These are phyloP conservation scores for Pantherophis guttatus DNA, from an alignment of 2,113 vertebrate genomes.

Conservation along the genomic window DNA sequence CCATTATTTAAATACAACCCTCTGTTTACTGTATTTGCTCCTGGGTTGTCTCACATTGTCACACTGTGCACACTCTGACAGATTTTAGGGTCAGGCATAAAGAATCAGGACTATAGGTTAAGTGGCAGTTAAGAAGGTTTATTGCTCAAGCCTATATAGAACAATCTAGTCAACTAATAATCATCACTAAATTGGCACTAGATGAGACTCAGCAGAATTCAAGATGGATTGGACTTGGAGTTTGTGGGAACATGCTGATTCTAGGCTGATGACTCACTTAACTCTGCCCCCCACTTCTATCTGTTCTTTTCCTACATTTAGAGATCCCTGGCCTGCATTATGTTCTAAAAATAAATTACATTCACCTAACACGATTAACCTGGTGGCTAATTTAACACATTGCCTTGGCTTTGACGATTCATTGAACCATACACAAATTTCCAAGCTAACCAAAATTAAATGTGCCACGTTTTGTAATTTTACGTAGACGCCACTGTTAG, in stretches of 20 bases:
- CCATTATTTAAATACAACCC: no score
- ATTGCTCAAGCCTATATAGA: background rate
- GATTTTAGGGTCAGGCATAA: background rate
- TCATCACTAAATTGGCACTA: background rate
- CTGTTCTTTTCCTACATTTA: background rate
- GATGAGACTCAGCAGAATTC: background rate
- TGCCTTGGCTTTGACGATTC: background rate
- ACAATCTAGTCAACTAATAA: background rate
- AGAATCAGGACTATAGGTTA: background rate
- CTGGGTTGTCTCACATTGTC: no score
- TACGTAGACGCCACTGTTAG: background rate
- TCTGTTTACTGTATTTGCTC: no score
- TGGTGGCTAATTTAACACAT: background rate
- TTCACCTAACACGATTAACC: background rate
- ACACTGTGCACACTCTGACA: no score
- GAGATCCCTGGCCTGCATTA: background rate
- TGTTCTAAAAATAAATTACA: background rate
- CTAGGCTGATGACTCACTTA: background rate
- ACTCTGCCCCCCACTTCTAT: background rate
- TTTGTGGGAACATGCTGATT: background rate
- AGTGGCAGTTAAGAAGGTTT: background rate
- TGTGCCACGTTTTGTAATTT: background rate
- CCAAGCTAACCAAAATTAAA: background rate
- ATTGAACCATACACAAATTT: background rate
- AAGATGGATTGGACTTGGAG: background rate